Base-by-base conservation (phyloP, 1,140 invertebrate species). In the Diachasmimorpha longicaudata region DNA sequence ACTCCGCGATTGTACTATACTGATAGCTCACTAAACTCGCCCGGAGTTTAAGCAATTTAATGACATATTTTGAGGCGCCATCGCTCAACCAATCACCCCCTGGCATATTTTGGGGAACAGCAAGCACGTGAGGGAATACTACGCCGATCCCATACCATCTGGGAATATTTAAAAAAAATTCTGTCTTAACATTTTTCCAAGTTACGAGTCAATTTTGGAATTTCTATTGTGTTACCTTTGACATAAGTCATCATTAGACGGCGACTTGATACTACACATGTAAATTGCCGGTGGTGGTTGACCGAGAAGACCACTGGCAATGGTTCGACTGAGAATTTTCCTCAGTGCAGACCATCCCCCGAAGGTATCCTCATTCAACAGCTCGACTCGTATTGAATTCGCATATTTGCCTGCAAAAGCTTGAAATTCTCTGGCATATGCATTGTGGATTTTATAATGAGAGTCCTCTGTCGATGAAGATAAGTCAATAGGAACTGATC, bases 61-160 rank as follows among this genome's bases (percentile, higher is more conserved):
- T 48, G 4, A 72, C 70, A 25, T 79, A 78, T 5, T 58, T 19
- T 3, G 75, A 76, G 1, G 78, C 70, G 16, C 42, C 77, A 42
- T 52, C 39, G 4, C 44, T 77, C 4, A 83, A 52, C 16, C 74
- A 63, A 4, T 9, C 21, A 19, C 78, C 77, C 0, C 75, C 78
- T 10, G 82, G 79, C 39, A 80, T 77, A 71, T 79, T 75, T 66
- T 79, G 76, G 9, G 78, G 78, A 8, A 76, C 16, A 16, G 75
- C 76, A 0, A 79, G 16, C 0, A 83, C 66, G 46, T 76, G 39
- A 21, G 80, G 82, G 78, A 79, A 81, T 21, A 74, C 71, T 11
- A 81, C 79, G 2, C 80, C 77, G 44, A 75, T 73, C 1, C 75
- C 77, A 58, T 80, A 83, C 80, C 80, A 81, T 52, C 81, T 83